Evolutionary conservation across 2,113 vertebrate genomes (phyloP).

Genomic region (Otis tarda): DNA sequence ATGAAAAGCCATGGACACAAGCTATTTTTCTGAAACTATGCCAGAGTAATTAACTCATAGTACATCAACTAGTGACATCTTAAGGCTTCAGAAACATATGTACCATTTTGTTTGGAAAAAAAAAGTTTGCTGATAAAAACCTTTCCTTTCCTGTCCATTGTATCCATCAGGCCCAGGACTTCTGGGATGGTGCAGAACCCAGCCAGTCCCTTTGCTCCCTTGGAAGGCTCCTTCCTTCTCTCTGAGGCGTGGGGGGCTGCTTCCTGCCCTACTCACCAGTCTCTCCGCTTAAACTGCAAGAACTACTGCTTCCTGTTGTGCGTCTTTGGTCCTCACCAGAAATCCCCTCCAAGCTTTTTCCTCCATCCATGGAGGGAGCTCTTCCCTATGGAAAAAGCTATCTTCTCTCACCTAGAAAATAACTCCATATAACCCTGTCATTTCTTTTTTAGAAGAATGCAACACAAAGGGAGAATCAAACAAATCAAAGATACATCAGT

Average conservation of each 20-base stretch:
- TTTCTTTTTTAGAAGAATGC: background rate
- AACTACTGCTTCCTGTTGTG: background rate
- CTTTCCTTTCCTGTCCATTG: background rate
- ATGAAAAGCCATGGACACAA: background rate
- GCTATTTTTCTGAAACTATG: background rate
- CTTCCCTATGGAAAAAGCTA: background rate
- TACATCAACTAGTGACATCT: background rate
- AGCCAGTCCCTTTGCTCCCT: background rate
- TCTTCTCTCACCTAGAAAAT: background rate
- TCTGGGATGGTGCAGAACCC: background rate
- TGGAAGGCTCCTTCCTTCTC: background rate
- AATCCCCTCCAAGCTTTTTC: background rate
- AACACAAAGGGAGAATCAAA: background rate
- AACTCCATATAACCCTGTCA: background rate
- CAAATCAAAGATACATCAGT: background rate
- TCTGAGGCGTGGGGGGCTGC: background rate
- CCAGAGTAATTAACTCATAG: background rate
- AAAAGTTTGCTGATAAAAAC: background rate
- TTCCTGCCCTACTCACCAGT: background rate
- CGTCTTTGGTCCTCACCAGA: background rate
- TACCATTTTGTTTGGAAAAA: background rate
- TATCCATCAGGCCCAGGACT: background rate
- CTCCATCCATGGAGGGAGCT: background rate
- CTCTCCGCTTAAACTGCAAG: background rate
- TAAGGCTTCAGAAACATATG: background rate